phyloP scores from a whole-genome alignment of 2,888 invertebrate genomes.

The Sicus ferrugineus region DNA sequence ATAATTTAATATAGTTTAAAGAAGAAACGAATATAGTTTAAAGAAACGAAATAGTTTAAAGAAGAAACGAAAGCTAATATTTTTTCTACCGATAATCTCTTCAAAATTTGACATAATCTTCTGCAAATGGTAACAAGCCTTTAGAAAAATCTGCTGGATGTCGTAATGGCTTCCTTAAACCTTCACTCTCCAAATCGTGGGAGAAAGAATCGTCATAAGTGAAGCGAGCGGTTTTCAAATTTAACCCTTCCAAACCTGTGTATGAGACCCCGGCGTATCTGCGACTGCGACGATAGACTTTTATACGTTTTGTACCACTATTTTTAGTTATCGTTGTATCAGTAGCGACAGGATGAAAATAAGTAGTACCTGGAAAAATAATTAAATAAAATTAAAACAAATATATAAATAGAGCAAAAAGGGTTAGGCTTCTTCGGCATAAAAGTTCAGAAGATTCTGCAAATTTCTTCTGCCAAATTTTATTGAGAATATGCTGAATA shows the following conservation, averaged over 20 bases:
- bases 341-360: slow-evolving; percentile 59
- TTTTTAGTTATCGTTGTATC: slow-evolving; percentile 48
- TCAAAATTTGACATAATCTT: slow-evolving; percentile 60
- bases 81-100: too few species aligned
- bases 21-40: too few species aligned
- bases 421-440: too few species aligned
- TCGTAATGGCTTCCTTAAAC: slow-evolving; percentile 35
- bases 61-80: too few species aligned
- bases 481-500: too few species aligned
- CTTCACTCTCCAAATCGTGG: not conserved
- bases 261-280: slow-evolving; percentile 9
- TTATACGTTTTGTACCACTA: slow-evolving; percentile 58
- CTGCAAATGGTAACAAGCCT: slow-evolving; percentile 62
- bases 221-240: too few species aligned
- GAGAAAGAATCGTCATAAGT: not conserved
- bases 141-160: slow-evolving; percentile 63
- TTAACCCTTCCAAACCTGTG: too few species aligned
- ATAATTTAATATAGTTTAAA: too few species aligned
- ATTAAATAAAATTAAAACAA: not conserved
- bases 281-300: slow-evolving; percentile 57
- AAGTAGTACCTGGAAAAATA: slow-evolving; percentile 56
- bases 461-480: too few species aligned
- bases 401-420: not conserved
- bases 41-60: too few species aligned
- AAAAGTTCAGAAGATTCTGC: too few species aligned